Evolutionary conservation across 2,113 vertebrate genomes (phyloP), one percentile per base, ranked within the genome.

Genomic region (Oxyruncus cristatus): DNA sequence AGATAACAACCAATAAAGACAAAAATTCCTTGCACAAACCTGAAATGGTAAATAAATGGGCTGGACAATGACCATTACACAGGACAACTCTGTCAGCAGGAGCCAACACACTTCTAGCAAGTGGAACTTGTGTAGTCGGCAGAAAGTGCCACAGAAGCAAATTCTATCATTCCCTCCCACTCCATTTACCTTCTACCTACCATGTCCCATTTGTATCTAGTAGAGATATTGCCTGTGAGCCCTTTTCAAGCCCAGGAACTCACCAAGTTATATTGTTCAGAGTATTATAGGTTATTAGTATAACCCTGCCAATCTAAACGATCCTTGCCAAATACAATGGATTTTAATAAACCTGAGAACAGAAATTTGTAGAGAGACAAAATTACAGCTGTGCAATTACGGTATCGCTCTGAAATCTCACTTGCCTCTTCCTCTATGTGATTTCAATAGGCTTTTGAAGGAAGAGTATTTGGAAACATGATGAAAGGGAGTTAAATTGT

Each of bases 381-480:
- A 96, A 94, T 93, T 67, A 88, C 26, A 88, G 77, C 85, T 82
- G 26, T 67, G 55, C 80, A 89, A 83, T 95, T 85, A 71, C 2
- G 15, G 22, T 87, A 81, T 84, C 3, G 0, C 58, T 87, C 68
- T 91, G 80, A 73, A 91, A 95, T 92, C 76, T 95, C 71, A 76
- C 86, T 76, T 89, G 70, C 65, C 58, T 95, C 68, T 92, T 59
- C 63, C 71, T 75, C 37, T 32, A 22, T 21, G 4, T 1, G 1
- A 78, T 92, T 93, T 95, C 89, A 88, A 92, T 58, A 84, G 75
- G 81, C 68, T 92, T 94, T 78, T 23, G 32, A 89, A 93, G 77
- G 41, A 88, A 62, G 18, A 71, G 13, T 62, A 90, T 52, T 89
- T 90, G 78, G 70, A 91, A 87, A 89, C 15, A 33, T 17, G 56